phyloP scores from a whole-genome alignment of 1,140 invertebrate species.

The Drosophila rhopaloa region DNA sequence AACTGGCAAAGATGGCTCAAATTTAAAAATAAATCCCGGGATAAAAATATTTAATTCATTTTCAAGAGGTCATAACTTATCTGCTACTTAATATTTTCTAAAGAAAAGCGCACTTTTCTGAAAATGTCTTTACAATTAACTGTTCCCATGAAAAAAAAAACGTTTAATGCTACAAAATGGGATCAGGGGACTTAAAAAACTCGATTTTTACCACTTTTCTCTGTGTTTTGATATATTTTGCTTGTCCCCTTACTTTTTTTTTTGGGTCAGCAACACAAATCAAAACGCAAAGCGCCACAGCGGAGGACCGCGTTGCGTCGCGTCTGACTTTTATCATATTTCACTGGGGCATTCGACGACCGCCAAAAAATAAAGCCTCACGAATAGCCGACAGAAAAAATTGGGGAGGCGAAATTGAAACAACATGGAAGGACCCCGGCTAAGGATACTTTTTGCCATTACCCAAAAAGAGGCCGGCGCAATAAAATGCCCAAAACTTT shows the following conservation, averaged over 20 bases:
- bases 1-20: no score
- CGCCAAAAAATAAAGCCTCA: conserved; percentile 33
- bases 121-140: no score
- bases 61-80: no score
- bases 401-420: conserved; percentile 33
- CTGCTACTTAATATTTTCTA: no score
- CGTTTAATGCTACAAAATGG: background rate
- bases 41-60: no score
- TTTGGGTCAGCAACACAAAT: conserved; percentile 78
- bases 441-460: conserved; percentile 45
- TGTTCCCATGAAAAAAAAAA: no score
- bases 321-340: conserved; percentile 75
- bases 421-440: conserved; percentile 24
- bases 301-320: conserved; percentile 18
- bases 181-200: background rate
- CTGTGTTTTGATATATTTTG: conserved; percentile 7
- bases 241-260: conserved; percentile 31
- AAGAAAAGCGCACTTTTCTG: no score
- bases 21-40: no score
- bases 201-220: background rate
- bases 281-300: conserved; percentile 69
- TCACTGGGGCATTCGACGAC: conserved; percentile 69
- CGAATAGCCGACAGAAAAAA: conserved; percentile 2
- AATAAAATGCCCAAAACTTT: conserved; percentile 73
- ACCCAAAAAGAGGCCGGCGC: conserved; percentile 23